Evolutionary conservation across 2,113 vertebrate species (phyloP), one percentile per base, ranked within the genome.

Genomic region (Caranx ignobilis): DNA sequence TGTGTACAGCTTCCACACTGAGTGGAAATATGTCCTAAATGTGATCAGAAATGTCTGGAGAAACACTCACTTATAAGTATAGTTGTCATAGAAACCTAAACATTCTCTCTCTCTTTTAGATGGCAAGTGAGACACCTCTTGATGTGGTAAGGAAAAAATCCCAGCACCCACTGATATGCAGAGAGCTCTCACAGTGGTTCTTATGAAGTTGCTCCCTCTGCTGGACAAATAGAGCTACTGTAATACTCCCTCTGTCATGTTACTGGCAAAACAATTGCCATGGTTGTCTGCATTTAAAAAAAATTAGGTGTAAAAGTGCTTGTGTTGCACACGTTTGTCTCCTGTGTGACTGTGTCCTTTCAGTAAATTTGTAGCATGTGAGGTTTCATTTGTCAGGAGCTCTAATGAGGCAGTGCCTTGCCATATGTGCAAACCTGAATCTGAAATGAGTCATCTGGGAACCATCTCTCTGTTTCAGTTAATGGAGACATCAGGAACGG

Each of bases 401-500:
- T 34, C 15, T 16, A 19, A n/a, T 48, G 47, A 37, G 48, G 19
- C 26, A 35, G 32, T 56, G 26, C 60, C 13, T 39, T 62, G 15
- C 6, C n/a, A n/a, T 48, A 4, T 66, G 35, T 35, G 11, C 37
- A 64, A 61, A 56, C n/a, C 55, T 65, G 35, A 3, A 39, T 77
- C 11, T 60, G 19, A 57, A 19, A 37, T 71, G 10, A 47, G 19
- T 37, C n/a, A 59, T 19, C 41, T 50, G 13, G 72, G 2, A 55
- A 19, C 7, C 47, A 39, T n/a, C 6, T 90, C 45, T 88, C 43
- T 79, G 6, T 83, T 77, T 85, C 90, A 99, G 98, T 93, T 99
- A 83, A 96, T 99, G 96, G 97, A 99, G 91, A 97, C 96, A n/a
- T 97, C 98, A 15, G 97, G 96, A 85, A 93, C 96, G 60, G 97